These are phyloP conservation scores for Poecile atricapillus DNA, from an alignment of 2,113 vertebrate genomes.

Conservation along the genomic window DNA sequence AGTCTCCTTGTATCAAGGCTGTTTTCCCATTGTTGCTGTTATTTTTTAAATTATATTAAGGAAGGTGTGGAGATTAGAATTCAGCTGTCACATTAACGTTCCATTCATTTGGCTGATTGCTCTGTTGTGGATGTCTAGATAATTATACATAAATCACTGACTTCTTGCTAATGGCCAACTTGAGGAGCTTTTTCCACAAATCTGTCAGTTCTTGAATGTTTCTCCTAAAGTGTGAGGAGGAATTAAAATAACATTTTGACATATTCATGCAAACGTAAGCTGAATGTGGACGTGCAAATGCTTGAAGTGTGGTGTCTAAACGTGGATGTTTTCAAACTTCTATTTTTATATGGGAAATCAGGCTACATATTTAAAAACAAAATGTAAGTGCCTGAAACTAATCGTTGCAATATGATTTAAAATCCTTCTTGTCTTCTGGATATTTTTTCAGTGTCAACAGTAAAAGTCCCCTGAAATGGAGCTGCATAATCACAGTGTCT, in stretches of 20 bases:
- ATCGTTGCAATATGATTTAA: neutral
- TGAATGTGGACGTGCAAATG: neutral
- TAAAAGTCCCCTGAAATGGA: neutral
- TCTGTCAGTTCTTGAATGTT: neutral
- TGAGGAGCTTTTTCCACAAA: neutral
- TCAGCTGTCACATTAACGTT: neutral
- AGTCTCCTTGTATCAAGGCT: neutral
- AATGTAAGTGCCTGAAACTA: neutral
- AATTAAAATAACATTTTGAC: slow-evolving; percentile 14
- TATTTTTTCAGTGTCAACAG: neutral
- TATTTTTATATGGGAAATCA: neutral
- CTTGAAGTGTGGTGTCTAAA: neutral
- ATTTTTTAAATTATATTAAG: neutral
- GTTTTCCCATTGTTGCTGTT: neutral
- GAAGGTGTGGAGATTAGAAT: neutral
- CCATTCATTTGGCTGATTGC: neutral
- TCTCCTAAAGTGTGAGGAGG: neutral
- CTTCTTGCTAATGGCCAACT: slow-evolving; percentile 18
- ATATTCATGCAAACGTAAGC: neutral
- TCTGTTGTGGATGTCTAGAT: neutral
- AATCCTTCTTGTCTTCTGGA: neutral
- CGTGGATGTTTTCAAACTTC: neutral
- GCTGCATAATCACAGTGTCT: neutral
- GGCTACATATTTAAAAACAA: neutral
- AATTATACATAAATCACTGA: slow-evolving; percentile 12